Conservation (phyloP, 1,140 invertebrate species). For the Babylonia areolata region DNA sequence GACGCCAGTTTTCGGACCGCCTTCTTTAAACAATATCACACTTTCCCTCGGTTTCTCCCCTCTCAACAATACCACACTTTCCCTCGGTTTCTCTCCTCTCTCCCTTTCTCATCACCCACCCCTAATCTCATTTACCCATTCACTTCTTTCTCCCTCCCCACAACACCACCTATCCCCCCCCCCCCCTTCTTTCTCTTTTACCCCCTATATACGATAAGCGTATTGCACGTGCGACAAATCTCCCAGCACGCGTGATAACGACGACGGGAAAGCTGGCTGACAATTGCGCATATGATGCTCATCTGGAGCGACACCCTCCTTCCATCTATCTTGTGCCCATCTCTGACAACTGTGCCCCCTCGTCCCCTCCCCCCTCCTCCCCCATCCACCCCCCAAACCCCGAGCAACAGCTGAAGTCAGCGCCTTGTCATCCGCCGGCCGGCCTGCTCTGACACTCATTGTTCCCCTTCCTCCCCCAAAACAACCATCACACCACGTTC, state of each 20-base stretch:
- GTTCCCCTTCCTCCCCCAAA: not conserved
- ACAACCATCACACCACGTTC: no score
- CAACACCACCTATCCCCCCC: no score
- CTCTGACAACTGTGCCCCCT: not conserved
- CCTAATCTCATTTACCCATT: not conserved
- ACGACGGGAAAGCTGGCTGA: not conserved
- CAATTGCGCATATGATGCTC: not conserved
- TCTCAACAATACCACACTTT: no score
- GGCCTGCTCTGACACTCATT: not conserved
- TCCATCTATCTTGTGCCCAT: not conserved
- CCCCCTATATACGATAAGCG: no score
- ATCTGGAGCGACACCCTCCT: not conserved
- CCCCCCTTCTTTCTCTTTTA: no score
- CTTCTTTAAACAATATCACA: no score
- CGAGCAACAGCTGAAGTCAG: not conserved
- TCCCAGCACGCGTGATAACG: not conserved
- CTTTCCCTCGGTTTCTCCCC: not conserved
- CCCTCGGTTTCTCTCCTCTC: not conserved
- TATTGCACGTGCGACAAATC: slow-evolving; percentile 1
- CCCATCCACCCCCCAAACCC: not conserved
- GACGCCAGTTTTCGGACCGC: no score
- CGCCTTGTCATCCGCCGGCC: not conserved
- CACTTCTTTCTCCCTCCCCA: not conserved
- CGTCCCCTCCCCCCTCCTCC: not conserved
- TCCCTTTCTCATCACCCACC: not conserved